Base-by-base conservation (phyloP, 2,113 vertebrate genomes). In the Ploceus nigricollis region DNA sequence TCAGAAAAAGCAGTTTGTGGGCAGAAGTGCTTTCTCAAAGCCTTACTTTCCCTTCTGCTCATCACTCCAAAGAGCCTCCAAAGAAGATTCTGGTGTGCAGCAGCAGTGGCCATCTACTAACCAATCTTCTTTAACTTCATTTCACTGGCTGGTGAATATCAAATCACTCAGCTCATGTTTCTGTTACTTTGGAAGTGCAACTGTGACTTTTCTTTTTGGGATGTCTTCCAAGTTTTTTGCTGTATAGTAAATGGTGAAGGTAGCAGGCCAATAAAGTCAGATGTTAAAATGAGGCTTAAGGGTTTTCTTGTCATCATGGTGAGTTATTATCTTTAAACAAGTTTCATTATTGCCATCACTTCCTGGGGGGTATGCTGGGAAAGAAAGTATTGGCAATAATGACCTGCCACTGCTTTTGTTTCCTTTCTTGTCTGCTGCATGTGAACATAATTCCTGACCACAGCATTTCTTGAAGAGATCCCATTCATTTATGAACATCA, bases 231-330 rank as follows among this genome's bases (percentile, higher is more conserved):
- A 51, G 58, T 57, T 78, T 81, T 91, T 65, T 81, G 61, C 73
- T 80, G 42, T 42, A 31, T 7, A 68, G 58, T 61, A 94, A 90
- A 68, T 63, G 51, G 64, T 39, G 35, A 88, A 84, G 45, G 53
- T 64, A 75, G 68, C 33, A n/a, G 82, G 66, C 58, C 93, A 94
- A 48, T 83, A 50, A 93, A 91, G 75, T 93, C 93, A 91, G 65
- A 66, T 72, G 78, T 71, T 91, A 93, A 93, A 93, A 96, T 81
- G 89, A 85, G 35, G 37, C 75, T 90, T 94, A n/a, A 72, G 48
- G 27, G 68, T 50, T 96, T 94, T 86, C 89, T 90, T 91, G 71
- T 78, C 91, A 91, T 81, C 60, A 6, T 21, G 15, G 83, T 44
- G 58, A 95, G 54, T 87, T 90, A 70, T 82, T 93, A 44, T 88